Conservation (phyloP, 2,888 invertebrate species). For the Brenthis hecate region DNA sequence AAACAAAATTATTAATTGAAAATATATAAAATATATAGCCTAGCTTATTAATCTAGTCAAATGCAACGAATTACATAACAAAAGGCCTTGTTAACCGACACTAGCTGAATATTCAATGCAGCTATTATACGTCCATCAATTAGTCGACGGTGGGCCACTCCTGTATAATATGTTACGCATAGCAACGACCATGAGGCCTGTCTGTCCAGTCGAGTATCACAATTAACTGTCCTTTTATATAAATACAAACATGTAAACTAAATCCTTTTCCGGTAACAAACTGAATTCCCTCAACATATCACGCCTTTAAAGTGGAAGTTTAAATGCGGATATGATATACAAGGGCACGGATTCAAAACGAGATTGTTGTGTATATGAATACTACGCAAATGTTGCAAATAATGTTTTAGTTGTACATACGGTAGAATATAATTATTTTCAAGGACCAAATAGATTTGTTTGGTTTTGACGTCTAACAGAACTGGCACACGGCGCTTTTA, state of each 20-base stretch:
- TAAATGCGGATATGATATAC: conserved; percentile 3
- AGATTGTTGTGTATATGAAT: not conserved
- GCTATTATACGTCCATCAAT: conserved; percentile 26
- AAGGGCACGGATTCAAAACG: not conserved
- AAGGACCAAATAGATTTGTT: conserved; percentile 20
- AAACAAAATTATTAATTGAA: not conserved
- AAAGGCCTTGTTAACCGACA: conserved; percentile 18
- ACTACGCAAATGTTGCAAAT: not conserved
- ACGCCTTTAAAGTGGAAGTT: conserved; percentile 8
- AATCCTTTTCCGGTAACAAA: conserved; percentile 12
- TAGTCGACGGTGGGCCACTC: conserved; percentile 18
- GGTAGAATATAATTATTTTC: not conserved
- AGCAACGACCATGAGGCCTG: conserved; percentile 17
- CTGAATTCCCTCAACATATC: not conserved
- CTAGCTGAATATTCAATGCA: conserved; percentile 28
- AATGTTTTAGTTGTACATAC: not conserved
- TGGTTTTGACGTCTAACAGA: conserved; percentile 16
- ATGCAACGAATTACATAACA: conserved; percentile 25
- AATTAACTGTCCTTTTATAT: conserved; percentile 11
- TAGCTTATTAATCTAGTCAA: conserved; percentile 13
- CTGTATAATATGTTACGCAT: conserved; percentile 15
- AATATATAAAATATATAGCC: not conserved
- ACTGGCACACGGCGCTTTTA: conserved; percentile 23
- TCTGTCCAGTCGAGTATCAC: conserved; percentile 5
- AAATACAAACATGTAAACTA: conserved; percentile 1